These are phyloP conservation scores for Fregata magnificens DNA, from an alignment of 2,113 vertebrate species.

Conservation along the genomic window DNA sequence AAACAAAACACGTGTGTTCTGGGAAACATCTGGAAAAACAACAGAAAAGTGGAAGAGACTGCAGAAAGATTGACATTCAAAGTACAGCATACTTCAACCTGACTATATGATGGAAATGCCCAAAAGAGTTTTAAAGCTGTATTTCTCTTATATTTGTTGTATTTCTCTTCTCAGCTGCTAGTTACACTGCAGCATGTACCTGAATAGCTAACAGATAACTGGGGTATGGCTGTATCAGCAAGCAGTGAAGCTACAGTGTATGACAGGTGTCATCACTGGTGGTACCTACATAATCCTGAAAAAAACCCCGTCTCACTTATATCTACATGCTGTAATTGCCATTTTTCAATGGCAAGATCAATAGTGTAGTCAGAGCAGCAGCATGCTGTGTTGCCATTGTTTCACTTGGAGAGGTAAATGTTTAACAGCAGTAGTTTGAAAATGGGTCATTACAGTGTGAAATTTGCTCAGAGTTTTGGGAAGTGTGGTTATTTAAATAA, in stretches of 20 bases:
- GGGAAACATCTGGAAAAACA: neutral
- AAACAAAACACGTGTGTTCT: neutral
- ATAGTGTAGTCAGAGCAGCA: neutral
- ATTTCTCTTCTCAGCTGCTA: neutral
- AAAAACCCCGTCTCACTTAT: neutral
- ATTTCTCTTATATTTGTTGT: neutral
- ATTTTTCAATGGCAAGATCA: neutral
- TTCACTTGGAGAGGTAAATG: neutral
- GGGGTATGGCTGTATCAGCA: neutral
- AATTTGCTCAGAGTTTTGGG: neutral
- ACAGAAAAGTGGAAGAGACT: neutral
- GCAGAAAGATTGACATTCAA: neutral
- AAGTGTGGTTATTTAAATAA: slow-evolving; percentile 22
- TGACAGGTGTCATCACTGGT: neutral
- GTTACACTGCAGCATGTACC: neutral
- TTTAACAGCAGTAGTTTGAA: neutral
- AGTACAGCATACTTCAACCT: neutral
- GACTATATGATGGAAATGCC: neutral
- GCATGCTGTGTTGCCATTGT: neutral
- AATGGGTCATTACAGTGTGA: neutral
- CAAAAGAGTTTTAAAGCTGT: neutral
- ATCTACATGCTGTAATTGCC: neutral
- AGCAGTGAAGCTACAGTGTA: neutral
- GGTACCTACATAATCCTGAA: neutral
- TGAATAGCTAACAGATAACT: neutral